Base-by-base conservation (phyloP, 1,140 invertebrate genomes). In the Teleopsis dalmanni region DNA sequence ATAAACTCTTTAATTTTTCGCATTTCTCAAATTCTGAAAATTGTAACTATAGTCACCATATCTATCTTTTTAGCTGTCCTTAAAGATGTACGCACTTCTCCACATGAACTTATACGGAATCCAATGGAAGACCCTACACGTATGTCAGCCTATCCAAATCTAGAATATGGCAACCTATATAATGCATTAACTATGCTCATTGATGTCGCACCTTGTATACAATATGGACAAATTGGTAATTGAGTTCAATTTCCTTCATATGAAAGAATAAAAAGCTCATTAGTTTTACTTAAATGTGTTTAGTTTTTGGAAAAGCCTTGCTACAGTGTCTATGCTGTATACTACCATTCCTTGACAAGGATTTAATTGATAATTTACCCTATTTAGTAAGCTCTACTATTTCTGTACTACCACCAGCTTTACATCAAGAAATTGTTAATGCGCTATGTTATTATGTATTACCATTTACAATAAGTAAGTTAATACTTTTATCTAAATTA, bases 351-450 rank as follows among this genome's bases (percentile, higher is more conserved):
- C 73, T 99, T 54, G 95, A 98, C 66, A 86, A 93, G 64, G 94
- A 98, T 69, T 78, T 93, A 57, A 88, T 99, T 56, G 94, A 98
- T 75, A 90, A 89, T 59, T 75, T 99, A 55, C 92, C 96, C 18
- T 95, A 95, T 67, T 77, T 96, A 52, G 86, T 94, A 40, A 93
- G 95, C 46, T 91, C 91, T 53, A 87, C 91, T 53, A 85, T 99
- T 57, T 88, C 91, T 37, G 86, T 94, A 29, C 81, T 98, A 58
- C 95, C 95, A 4, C 78, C 79, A 35, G 82, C 86, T 42, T 75
- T 98, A 25, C 94, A 99, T 72, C 91, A 94, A 71, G 90, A 96
- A 58, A 90, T 98, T 51, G 82, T 99, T 23, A 91, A 98, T 69
- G 80, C 94, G 47, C 79, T 99, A 11, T 97, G 94, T 71, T 96